Evolutionary conservation across 2,888 invertebrate genomes (phyloP), one percentile per base, ranked within the genome.

Genomic region (Plagodis dolabraria): DNA sequence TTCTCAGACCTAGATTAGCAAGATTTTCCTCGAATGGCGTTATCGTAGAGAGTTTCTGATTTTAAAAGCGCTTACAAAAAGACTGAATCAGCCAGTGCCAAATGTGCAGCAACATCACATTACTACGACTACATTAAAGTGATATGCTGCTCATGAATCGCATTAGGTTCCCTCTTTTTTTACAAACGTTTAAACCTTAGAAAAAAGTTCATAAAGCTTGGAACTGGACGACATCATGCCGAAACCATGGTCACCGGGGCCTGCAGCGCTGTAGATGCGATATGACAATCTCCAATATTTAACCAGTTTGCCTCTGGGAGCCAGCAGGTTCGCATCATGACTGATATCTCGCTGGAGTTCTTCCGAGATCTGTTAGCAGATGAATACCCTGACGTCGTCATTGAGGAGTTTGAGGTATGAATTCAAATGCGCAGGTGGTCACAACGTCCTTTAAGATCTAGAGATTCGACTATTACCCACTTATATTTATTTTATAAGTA

Each of bases 331-430:
- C 56, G 51, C 60, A 67, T 56, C 71, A 92, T 92, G 91, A 82
- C 85, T 10, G 80, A 84, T 64, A 82, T 94, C 52, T 92, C 92
- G n/a, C 79, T 94, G 62, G 92, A 93, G 57, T 90, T 94, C 67
- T 85, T 94, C 66, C 93, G 92, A 76, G 85, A 93, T 10, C 83
- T 95, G 46, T 87, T 95, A 58, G 89, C 87, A 66, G 89, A 90
- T 42, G 92, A 94, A 45, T 92, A 94, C 68, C 94, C 94, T 52
- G 93, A 93, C 72, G 94, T 95, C 50, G 82, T 83, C 48, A 89
- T 95, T 68, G 87, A 91, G 57, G 83, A 92, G 35, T 94, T 92
- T 79, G 91, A 94, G 92, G 95, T 67, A 50, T 50, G 10, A 93
- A 42, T 10, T 42, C 5, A 42, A 42, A 1, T 42, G 7, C 5